phyloP scores from a whole-genome alignment of 2,797 vertebrate genomes.

The Coracias cyanogaster region DNA sequence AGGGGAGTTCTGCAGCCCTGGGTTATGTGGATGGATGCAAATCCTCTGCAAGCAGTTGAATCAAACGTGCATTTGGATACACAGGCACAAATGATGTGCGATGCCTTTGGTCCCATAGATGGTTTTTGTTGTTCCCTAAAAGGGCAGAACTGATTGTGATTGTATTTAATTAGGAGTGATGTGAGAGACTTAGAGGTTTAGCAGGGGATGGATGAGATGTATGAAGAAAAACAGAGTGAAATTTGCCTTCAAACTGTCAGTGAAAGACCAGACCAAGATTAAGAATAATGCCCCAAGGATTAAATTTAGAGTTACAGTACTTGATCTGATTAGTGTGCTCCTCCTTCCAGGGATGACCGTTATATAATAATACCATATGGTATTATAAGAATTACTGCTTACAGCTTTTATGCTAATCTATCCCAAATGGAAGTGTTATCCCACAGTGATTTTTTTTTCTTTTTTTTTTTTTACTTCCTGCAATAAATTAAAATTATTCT shows the following conservation, averaged over 20 bases:
- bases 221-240: not conserved
- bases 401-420: not conserved
- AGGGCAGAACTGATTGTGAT: not conserved
- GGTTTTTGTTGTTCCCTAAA: not conserved
- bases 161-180: not conserved
- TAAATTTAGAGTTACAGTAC: not conserved
- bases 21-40: slow-evolving; percentile 20
- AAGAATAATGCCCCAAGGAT: not conserved
- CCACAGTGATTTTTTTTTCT: not conserved
- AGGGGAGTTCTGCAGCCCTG: not conserved
- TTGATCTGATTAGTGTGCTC: slow-evolving; percentile 10
- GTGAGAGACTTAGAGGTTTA: not conserved
- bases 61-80: not conserved
- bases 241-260: not conserved
- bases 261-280: not conserved
- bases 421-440: not conserved
- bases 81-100: not conserved
- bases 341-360: slow-evolving; percentile 1
- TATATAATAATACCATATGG: not conserved
- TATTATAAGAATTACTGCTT: not conserved
- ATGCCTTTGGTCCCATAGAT: not conserved
- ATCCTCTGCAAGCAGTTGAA: not conserved
- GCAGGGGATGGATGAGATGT: not conserved
- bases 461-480: not conserved
- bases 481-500: not conserved